Evolutionary conservation across 2,888 invertebrate species (phyloP).

Genomic region (Emmelina monodactyla): DNA sequence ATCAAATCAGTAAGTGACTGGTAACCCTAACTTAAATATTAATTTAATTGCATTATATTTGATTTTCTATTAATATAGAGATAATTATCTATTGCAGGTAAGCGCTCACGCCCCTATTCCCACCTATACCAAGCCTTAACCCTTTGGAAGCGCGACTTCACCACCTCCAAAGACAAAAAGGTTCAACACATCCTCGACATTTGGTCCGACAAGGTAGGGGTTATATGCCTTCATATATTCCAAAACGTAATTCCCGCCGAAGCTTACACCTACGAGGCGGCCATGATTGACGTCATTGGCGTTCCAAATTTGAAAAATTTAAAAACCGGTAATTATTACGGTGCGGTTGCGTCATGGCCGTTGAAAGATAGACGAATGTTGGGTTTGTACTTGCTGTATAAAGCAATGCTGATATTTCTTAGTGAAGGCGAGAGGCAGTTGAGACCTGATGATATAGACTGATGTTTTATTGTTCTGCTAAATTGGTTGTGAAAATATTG

Average conservation of each 20-base stretch:
- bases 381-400: slow-evolving; percentile 81
- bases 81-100: slow-evolving; percentile 62
- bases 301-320: slow-evolving; percentile 78
- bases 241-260: slow-evolving; percentile 91
- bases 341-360: slow-evolving; percentile 77
- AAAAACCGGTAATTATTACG: slow-evolving; percentile 85
- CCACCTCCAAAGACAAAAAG: slow-evolving; percentile 64
- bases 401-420: slow-evolving; percentile 83
- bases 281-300: slow-evolving; percentile 91
- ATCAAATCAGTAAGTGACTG: no score
- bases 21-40: no score
- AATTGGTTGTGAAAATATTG: slow-evolving; percentile 15
- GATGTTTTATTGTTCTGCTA: slow-evolving; percentile 18
- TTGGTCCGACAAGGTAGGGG: slow-evolving; percentile 84
- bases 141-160: slow-evolving; percentile 63
- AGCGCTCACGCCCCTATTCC: slow-evolving; percentile 84
- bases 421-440: slow-evolving; percentile 90
- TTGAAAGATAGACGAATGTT: slow-evolving; percentile 73
- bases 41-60: no score
- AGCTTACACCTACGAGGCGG: slow-evolving; percentile 92
- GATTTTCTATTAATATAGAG: no score
- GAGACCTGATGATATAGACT: slow-evolving; percentile 74
- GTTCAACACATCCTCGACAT: slow-evolving; percentile 84
- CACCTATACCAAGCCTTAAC: slow-evolving; percentile 91
- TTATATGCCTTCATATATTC: slow-evolving; percentile 90